Evolutionary conservation across 1,140 invertebrate species (phyloP).

Genomic region (Hypsibius dujardini): DNA sequence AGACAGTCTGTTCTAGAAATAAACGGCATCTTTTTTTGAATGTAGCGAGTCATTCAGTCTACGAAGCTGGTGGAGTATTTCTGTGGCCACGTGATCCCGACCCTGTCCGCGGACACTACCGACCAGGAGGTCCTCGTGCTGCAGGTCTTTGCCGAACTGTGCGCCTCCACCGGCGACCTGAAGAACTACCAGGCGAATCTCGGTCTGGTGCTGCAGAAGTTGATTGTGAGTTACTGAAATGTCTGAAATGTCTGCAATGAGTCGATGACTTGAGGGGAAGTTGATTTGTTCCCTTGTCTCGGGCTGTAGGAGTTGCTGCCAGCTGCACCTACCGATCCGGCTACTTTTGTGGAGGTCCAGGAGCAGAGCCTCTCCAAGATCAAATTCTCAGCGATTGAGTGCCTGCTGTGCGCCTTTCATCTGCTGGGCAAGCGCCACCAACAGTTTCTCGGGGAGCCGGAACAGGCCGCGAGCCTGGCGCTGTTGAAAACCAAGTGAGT

Average conservation of each 20-base stretch:
- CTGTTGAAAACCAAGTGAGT: too few species aligned
- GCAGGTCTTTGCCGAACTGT: conserved; percentile 68
- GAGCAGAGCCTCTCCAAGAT: conserved; percentile 35
- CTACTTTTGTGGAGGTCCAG: too few species aligned
- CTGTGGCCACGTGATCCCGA: conserved; percentile 60
- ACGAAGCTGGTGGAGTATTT: conserved; percentile 67
- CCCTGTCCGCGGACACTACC: conserved; percentile 33
- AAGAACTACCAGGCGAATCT: conserved; percentile 55
- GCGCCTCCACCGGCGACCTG: conserved; percentile 50
- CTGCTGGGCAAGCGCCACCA: conserved; percentile 60
- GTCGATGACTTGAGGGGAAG: background rate
- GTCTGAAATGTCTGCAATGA: background rate
- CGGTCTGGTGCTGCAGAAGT: conserved; percentile 49
- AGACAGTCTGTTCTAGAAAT: too few species aligned
- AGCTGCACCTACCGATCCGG: too few species aligned
- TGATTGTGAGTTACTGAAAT: conserved; percentile 44
- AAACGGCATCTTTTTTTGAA: background rate
- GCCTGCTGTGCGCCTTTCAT: conserved; percentile 71
- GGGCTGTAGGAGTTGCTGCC: too few species aligned
- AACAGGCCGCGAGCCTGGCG: background rate
- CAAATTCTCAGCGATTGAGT: conserved; percentile 81
- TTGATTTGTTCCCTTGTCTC: too few species aligned
- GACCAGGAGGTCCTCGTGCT: conserved; percentile 37
- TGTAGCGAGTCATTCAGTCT: conserved; percentile 66
- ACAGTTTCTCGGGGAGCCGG: conserved; percentile 46